These are phyloP conservation scores for Ceyx erithaca DNA, from an alignment of 2,797 vertebrate genomes.

Conservation along the genomic window DNA sequence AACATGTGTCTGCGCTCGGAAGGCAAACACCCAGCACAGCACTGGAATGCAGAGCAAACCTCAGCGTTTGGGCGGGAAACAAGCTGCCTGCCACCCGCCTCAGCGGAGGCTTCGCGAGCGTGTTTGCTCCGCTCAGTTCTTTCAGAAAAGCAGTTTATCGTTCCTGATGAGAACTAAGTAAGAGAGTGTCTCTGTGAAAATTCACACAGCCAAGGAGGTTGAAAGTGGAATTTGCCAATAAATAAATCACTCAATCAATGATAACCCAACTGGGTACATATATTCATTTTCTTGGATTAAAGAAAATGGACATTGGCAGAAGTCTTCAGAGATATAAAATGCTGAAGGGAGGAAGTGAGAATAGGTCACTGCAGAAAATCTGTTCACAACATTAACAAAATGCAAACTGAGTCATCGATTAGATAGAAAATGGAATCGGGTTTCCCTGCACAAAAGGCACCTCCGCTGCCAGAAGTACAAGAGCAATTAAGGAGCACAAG, in stretches of 20 bases:
- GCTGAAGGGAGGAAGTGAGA: background rate
- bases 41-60: constrained; percentile 57
- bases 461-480: constrained; percentile 63
- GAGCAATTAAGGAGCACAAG: constrained; percentile 65
- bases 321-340: background rate
- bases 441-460: constrained; percentile 45
- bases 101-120: background rate
- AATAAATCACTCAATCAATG: background rate
- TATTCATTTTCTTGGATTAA: background rate
- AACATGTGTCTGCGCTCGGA: constrained; percentile 59
- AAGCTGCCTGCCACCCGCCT: background rate
- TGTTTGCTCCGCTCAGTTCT: background rate
- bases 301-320: background rate
- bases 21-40: constrained; percentile 41
- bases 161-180: background rate
- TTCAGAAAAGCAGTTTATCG: background rate
- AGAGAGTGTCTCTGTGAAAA: rapidly evolving
- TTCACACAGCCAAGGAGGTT: rapidly evolving
- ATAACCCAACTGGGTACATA: rapidly evolving
- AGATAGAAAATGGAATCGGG: background rate
- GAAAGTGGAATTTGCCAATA: background rate
- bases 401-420: background rate
- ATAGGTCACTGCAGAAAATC: background rate
- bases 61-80: constrained; percentile 1
- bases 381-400: background rate